A percentile compares a stretch with the other conserved stretches of the same genome.
Conservation (phyloP, 2,797 vertebrate genomes). For the Microctenopoma stevenorrisi region DNA sequence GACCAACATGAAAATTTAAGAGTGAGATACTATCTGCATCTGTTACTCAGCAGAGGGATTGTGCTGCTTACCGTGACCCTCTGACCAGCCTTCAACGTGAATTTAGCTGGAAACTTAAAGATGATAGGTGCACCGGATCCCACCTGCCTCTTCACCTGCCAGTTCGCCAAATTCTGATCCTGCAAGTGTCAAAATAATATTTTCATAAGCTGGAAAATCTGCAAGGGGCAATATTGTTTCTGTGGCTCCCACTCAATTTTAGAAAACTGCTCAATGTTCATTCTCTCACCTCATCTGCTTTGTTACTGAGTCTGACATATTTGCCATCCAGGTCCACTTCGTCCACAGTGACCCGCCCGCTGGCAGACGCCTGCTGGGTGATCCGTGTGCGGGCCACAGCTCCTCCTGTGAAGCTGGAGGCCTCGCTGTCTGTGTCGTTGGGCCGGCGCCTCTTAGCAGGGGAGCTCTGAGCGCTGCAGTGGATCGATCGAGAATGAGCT, state of each 20-base stretch:
- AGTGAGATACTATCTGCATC: background rate
- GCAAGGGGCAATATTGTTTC: background rate
- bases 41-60: background rate
- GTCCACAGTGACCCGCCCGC: conserved; percentile 92
- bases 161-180: conserved; percentile 94
- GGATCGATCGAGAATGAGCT: conserved; percentile 72
- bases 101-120: conserved; percentile 94
- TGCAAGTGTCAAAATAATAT: conserved; percentile 44
- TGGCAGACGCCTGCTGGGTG: conserved; percentile 94
- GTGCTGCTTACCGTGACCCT: conserved; percentile 88
- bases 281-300: conserved; percentile 89
- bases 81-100: conserved; percentile 92
- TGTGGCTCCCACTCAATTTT: too few relatives aligned
- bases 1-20: background rate
- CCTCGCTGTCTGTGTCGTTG: conserved; percentile 87
- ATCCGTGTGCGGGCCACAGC: conserved; percentile 89
- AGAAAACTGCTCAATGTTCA: too few relatives aligned
- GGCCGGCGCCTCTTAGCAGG: conserved; percentile 90
- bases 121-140: conserved; percentile 84
- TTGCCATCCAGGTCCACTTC: conserved; percentile 96
- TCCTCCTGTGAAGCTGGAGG: conserved; percentile 80
- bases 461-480: conserved; percentile 65
- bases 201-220: too few relatives aligned
- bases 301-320: conserved; percentile 94
- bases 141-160: conserved; percentile 95